phyloP scores from a whole-genome alignment of 1,140 invertebrate genomes.

The Heliconius eleuchia region DNA sequence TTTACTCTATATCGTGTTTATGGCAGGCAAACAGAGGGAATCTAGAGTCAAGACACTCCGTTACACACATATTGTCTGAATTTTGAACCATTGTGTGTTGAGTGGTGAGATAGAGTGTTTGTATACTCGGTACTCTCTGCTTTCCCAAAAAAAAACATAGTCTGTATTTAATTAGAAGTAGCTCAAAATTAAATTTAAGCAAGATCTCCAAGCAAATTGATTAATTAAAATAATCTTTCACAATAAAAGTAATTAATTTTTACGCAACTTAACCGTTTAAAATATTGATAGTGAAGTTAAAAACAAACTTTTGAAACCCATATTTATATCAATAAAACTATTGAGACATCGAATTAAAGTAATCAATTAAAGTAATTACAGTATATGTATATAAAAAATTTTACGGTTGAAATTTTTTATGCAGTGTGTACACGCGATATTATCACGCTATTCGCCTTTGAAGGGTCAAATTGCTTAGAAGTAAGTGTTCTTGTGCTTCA shows the following conservation, averaged over 20 bases:
- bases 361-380: conserved; percentile 45
- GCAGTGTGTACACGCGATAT: conserved; percentile 58
- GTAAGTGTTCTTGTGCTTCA: conserved; percentile 23
- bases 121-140: too few species aligned
- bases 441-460: conserved; percentile 37
- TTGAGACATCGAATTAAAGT: conserved; percentile 47
- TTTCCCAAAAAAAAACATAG: not conserved
- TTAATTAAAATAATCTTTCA: conserved; percentile 17
- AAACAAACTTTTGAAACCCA: conserved; percentile 55
- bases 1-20: too few species aligned
- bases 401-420: conserved; percentile 54
- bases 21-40: too few species aligned
- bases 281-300: conserved; percentile 56
- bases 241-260: conserved; percentile 22
- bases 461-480: conserved; percentile 43
- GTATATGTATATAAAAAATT: conserved; percentile 43
- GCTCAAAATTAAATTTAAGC: not conserved
- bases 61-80: too few species aligned
- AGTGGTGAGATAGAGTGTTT: too few species aligned
- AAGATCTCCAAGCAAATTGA: conserved; percentile 9
- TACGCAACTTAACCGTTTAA: conserved; percentile 28
- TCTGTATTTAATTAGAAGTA: conserved; percentile 6
- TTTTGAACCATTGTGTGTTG: too few species aligned
- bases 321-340: conserved; percentile 51
- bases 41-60: too few species aligned